Evolutionary conservation across 2,113 vertebrate species (phyloP).

Genomic region (Myiopsitta monachus): DNA sequence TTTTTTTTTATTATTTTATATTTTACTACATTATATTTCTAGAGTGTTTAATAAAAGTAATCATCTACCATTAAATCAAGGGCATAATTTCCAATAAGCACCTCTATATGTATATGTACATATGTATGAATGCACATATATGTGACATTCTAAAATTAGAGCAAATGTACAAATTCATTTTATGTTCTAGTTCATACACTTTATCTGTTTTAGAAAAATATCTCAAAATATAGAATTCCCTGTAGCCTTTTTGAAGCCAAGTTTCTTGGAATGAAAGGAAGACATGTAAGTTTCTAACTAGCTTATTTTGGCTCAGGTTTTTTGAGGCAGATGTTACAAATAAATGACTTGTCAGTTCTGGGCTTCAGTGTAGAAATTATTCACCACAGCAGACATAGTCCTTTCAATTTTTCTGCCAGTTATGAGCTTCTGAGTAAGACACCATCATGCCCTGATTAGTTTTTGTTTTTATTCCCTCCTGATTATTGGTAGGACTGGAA

Average conservation of each 20-base stretch:
- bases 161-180: background rate
- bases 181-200: background rate
- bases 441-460: constrained; percentile 62
- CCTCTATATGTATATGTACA: background rate
- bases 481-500: constrained; percentile 57
- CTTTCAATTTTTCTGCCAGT: constrained; percentile 73
- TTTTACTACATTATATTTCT: background rate
- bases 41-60: background rate
- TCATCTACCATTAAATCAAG: background rate
- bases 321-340: constrained; percentile 75
- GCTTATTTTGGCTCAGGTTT: constrained; percentile 71
- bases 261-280: constrained; percentile 36
- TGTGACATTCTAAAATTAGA: background rate
- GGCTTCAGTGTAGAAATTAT: constrained; percentile 72
- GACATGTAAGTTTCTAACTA: constrained; percentile 65
- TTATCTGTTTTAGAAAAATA: constrained; percentile 10
- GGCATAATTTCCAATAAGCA: background rate
- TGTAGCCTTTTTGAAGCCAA: background rate
- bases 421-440: constrained; percentile 66
- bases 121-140: background rate
- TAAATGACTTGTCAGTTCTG: constrained; percentile 62
- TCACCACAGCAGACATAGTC: constrained; percentile 62
- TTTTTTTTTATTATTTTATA: background rate
- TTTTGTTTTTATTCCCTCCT: constrained; percentile 66
- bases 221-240: background rate